Conservation (phyloP, 2,888 invertebrate species). For the Thyatira batis region DNA sequence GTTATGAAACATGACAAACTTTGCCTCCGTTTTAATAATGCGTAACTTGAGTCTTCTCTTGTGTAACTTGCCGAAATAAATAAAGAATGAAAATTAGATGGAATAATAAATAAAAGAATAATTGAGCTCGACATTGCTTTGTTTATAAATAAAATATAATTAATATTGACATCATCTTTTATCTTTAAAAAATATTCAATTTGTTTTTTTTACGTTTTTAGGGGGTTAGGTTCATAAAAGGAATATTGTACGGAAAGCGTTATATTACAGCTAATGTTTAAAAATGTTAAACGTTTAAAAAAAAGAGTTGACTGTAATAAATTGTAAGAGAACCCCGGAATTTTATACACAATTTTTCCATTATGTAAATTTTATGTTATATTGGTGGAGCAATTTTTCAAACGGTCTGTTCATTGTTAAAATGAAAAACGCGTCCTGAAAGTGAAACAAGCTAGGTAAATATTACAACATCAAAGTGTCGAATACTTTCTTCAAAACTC, state of each 20-base stretch:
- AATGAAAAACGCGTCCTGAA: conserved; percentile 21
- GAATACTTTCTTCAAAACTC: conserved; percentile 65
- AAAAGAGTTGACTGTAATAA: neutral
- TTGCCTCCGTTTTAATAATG: conserved; percentile 45
- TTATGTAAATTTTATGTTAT: conserved; percentile 1
- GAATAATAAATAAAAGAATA: conserved; percentile 57
- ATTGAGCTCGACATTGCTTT: conserved; percentile 51
- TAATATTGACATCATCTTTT: neutral
- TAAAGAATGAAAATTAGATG: conserved; percentile 38
- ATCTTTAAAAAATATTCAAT: no score
- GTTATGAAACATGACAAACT: conserved; percentile 26
- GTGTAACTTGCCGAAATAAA: conserved; percentile 38
- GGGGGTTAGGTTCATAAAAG: no score
- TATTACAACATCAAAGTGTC: conserved; percentile 65
- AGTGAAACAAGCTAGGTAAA: conserved; percentile 36
- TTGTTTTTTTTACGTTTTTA: no score
- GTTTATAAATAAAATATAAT: conserved; percentile 27
- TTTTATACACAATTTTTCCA: conserved; percentile 3
- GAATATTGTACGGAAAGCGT: no score
- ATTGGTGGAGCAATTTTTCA: neutral
- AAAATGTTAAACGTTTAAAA: neutral
- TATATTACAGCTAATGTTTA: no score
- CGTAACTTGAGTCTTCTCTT: conserved; percentile 34
- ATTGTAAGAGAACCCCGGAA: neutral
- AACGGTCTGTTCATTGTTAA: conserved; percentile 12